Evolutionary conservation across 2,888 invertebrate species (phyloP), one percentile per base, ranked within the genome.

Genomic region (Unio delphinus): DNA sequence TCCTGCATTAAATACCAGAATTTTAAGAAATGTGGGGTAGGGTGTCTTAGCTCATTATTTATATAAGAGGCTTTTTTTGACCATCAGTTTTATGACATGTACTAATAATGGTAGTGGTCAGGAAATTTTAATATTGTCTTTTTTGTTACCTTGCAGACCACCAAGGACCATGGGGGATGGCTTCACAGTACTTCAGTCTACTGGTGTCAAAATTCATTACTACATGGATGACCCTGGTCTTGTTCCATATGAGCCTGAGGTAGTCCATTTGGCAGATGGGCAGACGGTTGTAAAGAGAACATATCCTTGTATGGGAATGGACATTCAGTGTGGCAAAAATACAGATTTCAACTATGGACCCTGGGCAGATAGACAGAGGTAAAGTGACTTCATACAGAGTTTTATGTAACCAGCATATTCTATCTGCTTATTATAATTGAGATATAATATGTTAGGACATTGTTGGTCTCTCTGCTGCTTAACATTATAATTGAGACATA

Each of bases 121-220:
- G 45, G 45, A 15, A 45, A 45, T 11, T 45, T 45, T 45, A 45
- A 45, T 45, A 3, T 45, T 45, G 17, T 58, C 15, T 26, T 18
- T 58, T 65, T 28, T 56, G n/a, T 67, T 65, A 45, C 28, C 69
- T 72, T 75, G 20, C 73, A 87, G 87, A 84, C 98, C 99, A 0
- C 99, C 99, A 0, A 91, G 96, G 64, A 97, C 95, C 86, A 99
- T 99, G 98, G 99, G 99, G 6, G 98, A 98, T 91, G 99, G 98
- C 0, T 99, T 99, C 91, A 98, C 98, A 1, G 94, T 99, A 17
- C 94, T 99, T 92, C 97, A 97, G 88, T 96, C 97, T 4, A 98
- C 98, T 88, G 95, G 95, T 87, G 94, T 98, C 83, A 96, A 98
- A 89, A 92, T 98, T 34, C 98, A 98, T 90, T 98, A 97, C 90